phyloP scores from a whole-genome alignment of 2,888 invertebrate species.

The Hecatera dysodea region DNA sequence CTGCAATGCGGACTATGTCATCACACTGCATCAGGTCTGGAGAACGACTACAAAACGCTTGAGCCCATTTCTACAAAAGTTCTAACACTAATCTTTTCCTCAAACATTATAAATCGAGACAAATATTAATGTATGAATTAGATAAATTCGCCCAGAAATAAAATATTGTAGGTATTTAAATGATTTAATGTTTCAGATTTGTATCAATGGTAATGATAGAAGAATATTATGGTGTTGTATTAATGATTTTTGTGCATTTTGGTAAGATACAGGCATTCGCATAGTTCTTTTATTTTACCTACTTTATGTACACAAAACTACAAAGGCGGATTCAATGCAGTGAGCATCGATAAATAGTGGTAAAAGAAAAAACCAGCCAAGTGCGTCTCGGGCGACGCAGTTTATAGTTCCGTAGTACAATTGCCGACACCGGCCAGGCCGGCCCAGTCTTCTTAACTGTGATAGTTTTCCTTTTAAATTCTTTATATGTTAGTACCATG shows the following conservation, averaged over 20 bases:
- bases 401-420: no score
- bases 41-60: constrained; percentile 32
- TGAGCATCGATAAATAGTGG: no score
- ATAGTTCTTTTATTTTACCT: no score
- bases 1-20: constrained; percentile 61
- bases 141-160: neutral
- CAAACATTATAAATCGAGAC: constrained; percentile 2
- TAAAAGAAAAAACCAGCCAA: no score
- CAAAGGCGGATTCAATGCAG: no score
- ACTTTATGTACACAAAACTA: no score
- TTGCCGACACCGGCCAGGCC: no score
- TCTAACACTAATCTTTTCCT: constrained; percentile 7
- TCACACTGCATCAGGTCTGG: constrained; percentile 48
- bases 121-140: neutral
- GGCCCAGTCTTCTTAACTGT: no score
- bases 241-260: neutral
- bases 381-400: no score
- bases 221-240: neutral
- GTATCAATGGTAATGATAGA: neutral
- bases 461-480: no score
- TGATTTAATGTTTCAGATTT: neutral
- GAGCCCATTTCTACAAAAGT: constrained; percentile 40
- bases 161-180: neutral
- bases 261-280: no score
- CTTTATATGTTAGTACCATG: no score